A percentile compares a stretch with the other conserved stretches of the same genome.
Evolutionary conservation across 2,797 vertebrate species (phyloP).

Genomic region (Channa striata): DNA sequence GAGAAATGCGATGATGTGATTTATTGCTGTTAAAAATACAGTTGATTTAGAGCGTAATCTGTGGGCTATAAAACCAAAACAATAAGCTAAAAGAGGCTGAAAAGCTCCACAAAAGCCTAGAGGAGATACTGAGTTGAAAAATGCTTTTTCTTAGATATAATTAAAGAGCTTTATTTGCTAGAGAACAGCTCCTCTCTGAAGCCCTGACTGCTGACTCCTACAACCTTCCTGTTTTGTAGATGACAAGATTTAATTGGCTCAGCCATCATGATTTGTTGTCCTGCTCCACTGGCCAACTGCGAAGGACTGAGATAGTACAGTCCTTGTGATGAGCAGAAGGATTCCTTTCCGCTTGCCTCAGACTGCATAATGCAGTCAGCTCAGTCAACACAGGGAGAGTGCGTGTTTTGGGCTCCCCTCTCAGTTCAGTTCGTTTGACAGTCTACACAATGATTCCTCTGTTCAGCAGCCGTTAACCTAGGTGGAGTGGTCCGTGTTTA

Average conservation of each 20-base stretch:
- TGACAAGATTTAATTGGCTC: slow-evolving; percentile 64
- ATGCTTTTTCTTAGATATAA: neutral
- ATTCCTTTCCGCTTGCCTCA: slow-evolving; percentile 81
- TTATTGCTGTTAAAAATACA: neutral
- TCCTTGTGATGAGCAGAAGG: slow-evolving; percentile 75
- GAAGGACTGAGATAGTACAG: slow-evolving; percentile 69
- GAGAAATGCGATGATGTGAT: neutral
- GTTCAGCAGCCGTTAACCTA: slow-evolving; percentile 27
- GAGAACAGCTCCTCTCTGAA: slow-evolving; percentile 17
- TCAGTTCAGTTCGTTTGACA: slow-evolving; percentile 52
- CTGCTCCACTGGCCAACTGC: slow-evolving; percentile 48
- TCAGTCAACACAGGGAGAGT: slow-evolving; percentile 61
- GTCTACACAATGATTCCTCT: slow-evolving; percentile 45
- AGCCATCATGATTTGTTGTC: slow-evolving; percentile 54
- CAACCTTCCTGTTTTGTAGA: slow-evolving; percentile 64
- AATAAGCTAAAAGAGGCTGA: neutral
- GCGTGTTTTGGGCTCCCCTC: slow-evolving; percentile 41
- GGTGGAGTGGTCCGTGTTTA: slow-evolving; percentile 22
- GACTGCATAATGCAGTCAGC: slow-evolving; percentile 74
- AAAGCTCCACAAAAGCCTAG: neutral
- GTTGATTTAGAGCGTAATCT: too few relatives aligned
- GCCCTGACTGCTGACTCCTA: slow-evolving; percentile 14
- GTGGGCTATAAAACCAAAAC: neutral
- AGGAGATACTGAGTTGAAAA: neutral
- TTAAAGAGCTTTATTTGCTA: neutral